phyloP scores from a whole-genome alignment of 2,888 invertebrate genomes.

The Drosophila suboccidentalis region DNA sequence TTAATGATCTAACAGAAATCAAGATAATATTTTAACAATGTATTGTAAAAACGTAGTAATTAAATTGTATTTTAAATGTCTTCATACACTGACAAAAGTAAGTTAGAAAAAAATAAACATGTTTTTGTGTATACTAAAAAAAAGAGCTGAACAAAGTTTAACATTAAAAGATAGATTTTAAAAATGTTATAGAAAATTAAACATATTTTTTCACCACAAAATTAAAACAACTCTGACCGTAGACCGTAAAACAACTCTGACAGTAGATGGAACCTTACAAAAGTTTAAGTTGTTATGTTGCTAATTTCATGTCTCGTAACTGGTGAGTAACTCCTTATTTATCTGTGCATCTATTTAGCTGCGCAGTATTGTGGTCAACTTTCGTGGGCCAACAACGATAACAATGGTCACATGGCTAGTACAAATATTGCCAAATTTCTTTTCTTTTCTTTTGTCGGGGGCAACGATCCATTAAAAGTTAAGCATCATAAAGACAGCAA shows the following conservation, averaged over 20 bases:
- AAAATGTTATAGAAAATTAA: no score
- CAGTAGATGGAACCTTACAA: no score
- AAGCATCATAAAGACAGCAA: slow-evolving; percentile 66
- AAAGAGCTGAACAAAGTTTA: no score
- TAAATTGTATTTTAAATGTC: no score
- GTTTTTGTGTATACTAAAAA: no score
- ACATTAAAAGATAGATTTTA: no score
- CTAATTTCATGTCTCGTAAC: background rate
- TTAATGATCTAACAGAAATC: no score
- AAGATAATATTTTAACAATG: no score
- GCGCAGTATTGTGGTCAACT: slow-evolving; percentile 50
- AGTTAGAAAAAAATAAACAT: background rate
- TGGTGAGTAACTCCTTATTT: slow-evolving; percentile 40
- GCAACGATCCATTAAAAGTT: slow-evolving; percentile 63
- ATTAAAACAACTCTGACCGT: no score
- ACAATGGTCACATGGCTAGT: slow-evolving; percentile 60
- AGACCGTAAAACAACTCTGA: no score
- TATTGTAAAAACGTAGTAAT: no score
- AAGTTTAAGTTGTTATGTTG: background rate
- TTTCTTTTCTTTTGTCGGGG: slow-evolving; percentile 31
- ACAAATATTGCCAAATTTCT: slow-evolving; percentile 60
- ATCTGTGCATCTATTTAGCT: slow-evolving; percentile 42
- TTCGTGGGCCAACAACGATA: slow-evolving; percentile 38
- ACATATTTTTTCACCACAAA: no score
- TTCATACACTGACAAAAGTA: background rate